Conservation (phyloP, 2,113 vertebrate species). For the Chaetops frenatus region DNA sequence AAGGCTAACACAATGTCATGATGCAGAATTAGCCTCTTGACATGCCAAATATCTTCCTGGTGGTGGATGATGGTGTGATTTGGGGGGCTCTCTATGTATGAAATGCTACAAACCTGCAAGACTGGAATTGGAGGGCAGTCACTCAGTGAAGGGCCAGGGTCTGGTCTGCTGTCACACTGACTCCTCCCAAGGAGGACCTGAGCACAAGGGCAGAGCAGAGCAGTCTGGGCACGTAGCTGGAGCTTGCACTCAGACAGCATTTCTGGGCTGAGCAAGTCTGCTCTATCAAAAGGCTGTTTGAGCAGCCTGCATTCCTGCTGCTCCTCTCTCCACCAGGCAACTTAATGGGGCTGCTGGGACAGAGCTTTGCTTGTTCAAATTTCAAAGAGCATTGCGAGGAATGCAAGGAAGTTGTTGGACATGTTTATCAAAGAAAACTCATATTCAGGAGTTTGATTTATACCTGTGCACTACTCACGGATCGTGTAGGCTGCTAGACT, state of each 20-base stretch:
- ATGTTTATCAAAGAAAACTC: slow-evolving; percentile 23
- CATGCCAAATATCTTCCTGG: not conserved
- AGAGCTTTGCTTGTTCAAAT: slow-evolving; percentile 28
- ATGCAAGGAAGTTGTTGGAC: slow-evolving; percentile 30
- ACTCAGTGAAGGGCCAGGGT: not conserved
- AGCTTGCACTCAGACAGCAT: not conserved
- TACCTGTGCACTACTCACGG: not conserved
- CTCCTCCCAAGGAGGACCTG: not conserved
- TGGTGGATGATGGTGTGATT: not conserved
- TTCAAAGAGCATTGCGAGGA: slow-evolving; percentile 32
- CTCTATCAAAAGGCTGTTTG: slow-evolving; percentile 19
- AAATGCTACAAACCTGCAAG: not conserved
- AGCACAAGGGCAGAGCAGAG: not conserved
- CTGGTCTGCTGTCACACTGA: not conserved
- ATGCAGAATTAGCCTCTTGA: not conserved
- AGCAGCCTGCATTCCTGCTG: slow-evolving; percentile 3
- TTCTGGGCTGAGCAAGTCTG: not conserved
- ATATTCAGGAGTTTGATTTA: slow-evolving; percentile 17
- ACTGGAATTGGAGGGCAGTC: not conserved
- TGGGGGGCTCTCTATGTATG: not conserved
- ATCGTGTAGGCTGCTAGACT: not conserved
- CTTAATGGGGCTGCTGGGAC: slow-evolving; percentile 12
- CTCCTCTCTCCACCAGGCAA: not conserved
- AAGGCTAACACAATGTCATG: not conserved
- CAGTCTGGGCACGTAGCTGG: not conserved